Evolutionary conservation across 2,113 vertebrate genomes (phyloP).

Genomic region (Dromiciops gliroides): DNA sequence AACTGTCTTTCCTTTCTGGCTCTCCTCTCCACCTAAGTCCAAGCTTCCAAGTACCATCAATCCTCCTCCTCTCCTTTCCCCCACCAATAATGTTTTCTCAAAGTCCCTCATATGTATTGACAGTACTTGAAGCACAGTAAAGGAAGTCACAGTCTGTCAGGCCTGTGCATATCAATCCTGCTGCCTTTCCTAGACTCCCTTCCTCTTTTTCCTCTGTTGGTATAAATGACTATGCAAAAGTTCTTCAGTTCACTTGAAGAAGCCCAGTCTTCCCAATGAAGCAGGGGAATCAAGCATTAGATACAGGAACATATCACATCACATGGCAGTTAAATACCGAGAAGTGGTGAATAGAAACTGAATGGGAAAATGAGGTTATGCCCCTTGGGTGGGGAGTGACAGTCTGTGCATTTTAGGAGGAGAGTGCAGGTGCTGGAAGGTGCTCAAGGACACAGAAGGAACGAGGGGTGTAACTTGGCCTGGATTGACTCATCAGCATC

Average conservation of each 20-base stretch:
- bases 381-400: background rate
- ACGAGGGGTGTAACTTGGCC: background rate
- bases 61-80: background rate
- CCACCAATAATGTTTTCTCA: background rate
- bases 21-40: background rate
- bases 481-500: background rate
- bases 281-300: background rate
- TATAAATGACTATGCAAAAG: background rate
- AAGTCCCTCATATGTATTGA: background rate
- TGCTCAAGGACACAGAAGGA: background rate
- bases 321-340: background rate
- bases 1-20: background rate
- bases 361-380: background rate
- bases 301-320: background rate
- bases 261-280: background rate
- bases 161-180: background rate
- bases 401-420: background rate
- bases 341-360: background rate
- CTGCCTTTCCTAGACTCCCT: background rate
- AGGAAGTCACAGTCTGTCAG: background rate
- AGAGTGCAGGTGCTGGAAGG: background rate
- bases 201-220: background rate
- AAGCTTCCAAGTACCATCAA: background rate
- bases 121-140: background rate
- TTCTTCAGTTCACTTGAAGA: background rate